Conservation (phyloP, 1,140 invertebrate species). For the Chelonus insularis region DNA sequence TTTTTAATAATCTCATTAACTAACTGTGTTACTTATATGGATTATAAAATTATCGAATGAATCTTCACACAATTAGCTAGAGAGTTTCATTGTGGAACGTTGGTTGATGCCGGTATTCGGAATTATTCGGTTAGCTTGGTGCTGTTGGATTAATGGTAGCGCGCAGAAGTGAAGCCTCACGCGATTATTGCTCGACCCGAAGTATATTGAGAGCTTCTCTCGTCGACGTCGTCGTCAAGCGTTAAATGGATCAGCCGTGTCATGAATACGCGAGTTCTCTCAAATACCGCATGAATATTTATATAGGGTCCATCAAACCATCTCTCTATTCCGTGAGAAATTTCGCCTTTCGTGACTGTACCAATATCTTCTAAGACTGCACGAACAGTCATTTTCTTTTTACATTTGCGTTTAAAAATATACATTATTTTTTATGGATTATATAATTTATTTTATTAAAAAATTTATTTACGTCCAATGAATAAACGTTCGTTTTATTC, state of each 20-base stretch:
- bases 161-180: slow-evolving; percentile 27
- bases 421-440: no score
- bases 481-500: no score
- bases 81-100: not conserved
- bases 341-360: slow-evolving; percentile 11
- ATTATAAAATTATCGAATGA: not conserved
- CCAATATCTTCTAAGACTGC: not conserved
- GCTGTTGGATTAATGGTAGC: not conserved
- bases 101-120: not conserved
- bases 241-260: slow-evolving; percentile 1
- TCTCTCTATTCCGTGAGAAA: slow-evolving; percentile 16
- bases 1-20: not conserved
- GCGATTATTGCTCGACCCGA: slow-evolving; percentile 35
- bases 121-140: not conserved
- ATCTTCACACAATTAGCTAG: not conserved
- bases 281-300: slow-evolving; percentile 49
- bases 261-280: slow-evolving; percentile 7
- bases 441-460: no score
- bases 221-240: slow-evolving; percentile 4
- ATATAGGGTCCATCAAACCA: slow-evolving; percentile 32
- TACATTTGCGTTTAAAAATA: no score
- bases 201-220: not conserved
- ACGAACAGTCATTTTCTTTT: not conserved
- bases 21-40: not conserved
- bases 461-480: no score